A percentile compares a stretch with the other conserved stretches of the same genome.
Evolutionary conservation across 92 coral and sea anemone species (phyloP).

Genomic region (Zoanthus sociatus): DNA sequence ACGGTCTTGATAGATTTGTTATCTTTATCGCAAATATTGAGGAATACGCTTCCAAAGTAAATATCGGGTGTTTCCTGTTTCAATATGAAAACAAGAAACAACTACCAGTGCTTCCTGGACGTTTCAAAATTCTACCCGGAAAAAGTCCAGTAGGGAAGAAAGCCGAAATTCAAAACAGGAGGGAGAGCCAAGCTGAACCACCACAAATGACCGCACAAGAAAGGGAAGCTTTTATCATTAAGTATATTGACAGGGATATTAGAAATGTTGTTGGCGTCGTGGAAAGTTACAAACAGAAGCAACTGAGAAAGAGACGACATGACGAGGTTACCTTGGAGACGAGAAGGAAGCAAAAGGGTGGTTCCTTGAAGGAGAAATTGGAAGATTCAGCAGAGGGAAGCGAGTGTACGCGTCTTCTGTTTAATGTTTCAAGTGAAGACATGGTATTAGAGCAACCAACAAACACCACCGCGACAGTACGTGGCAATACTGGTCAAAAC

Average conservation of each 20-base stretch:
- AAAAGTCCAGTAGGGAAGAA: slow-evolving; percentile 44
- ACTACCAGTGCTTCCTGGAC: slow-evolving; percentile 55
- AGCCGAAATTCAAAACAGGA: background rate
- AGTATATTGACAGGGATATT: background rate
- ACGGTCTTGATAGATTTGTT: slow-evolving; percentile 67
- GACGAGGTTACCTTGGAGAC: background rate
- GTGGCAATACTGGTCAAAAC: background rate
- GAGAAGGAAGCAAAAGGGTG: background rate
- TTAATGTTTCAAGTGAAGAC: background rate
- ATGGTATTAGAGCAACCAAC: background rate
- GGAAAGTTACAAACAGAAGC: background rate
- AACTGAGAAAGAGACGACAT: background rate
- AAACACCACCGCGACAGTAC: background rate
- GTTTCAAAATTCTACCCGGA: slow-evolving; percentile 29
- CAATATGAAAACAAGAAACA: slow-evolving; percentile 35
- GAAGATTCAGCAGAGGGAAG: background rate
- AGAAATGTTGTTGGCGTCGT: slow-evolving; percentile 12
- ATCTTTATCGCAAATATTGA: slow-evolving; percentile 83
- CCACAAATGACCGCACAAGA: background rate
- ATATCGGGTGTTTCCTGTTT: slow-evolving; percentile 73
- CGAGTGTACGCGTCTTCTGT: background rate
- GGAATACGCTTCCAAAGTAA: background rate
- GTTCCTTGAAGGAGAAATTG: background rate
- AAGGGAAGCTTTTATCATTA: background rate
- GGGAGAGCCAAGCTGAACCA: background rate